Base-by-base conservation (phyloP, 1,140 invertebrate species). In the Trichogramma pretiosum region DNA sequence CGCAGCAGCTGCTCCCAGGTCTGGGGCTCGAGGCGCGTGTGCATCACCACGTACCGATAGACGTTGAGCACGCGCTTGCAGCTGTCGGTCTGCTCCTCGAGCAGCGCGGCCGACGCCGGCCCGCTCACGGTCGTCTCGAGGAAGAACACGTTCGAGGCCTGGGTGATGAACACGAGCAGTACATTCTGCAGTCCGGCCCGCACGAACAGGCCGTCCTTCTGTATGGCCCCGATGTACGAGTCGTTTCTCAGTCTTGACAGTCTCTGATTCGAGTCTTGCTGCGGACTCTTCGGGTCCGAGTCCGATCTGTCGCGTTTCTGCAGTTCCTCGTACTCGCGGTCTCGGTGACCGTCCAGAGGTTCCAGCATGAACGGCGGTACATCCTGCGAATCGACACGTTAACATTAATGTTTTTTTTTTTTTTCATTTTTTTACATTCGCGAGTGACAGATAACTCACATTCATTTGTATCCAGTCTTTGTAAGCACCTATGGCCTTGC, bases 1-100 rank as follows among this genome's bases (percentile, higher is more conserved):
- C 69, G 64, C 37, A 68, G 59, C 22, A 72, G 57, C 52, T 73
- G 68, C 74, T 77, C 91, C 93, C 93, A 98, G 16, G 93, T 94
- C 56, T 79, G 79, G 53, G 84, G 84, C 61, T 96, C 90, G 82
- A 97, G 87, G 52, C 84, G 78, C 1, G 90, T 86, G 66, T 97
- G 93, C 91, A 96, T 96, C 19, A 97, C 93, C 80, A 97, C 92
- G 59, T 91, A 94, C 50, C 93, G 76, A 75, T 97, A 98, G 54
- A 97, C 93, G 68, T 96, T 98, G 19, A 98, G 74, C 39, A 98
- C 91, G 56, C 91, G 77, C 73, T 97, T 97, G 70, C 93, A 97
- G 50, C 93, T 85, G 70, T 98, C 93, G 0, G 93, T 95, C 74
- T 97, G 89, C 67, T 94, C 90, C 60, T 93, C 89, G 5, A 93